phyloP scores from a whole-genome alignment of 2,113 vertebrate species.

The Polypterus bichir region DNA sequence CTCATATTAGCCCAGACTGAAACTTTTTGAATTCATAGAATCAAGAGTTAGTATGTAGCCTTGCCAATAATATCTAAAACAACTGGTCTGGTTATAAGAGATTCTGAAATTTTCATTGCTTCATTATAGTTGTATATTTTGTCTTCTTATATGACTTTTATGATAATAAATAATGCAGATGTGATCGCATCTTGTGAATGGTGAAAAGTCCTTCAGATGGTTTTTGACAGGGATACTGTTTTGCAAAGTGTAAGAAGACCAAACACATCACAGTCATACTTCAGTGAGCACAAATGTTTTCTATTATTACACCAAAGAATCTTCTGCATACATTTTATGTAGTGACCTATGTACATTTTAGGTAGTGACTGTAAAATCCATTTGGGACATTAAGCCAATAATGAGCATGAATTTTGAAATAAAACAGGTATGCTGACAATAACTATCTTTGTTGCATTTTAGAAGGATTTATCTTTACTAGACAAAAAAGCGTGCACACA shows the following conservation, averaged over 20 bases:
- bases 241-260: background rate
- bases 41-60: no score
- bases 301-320: conserved; percentile 23
- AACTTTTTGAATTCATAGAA: no score
- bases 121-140: no score
- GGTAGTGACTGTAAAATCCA: conserved; percentile 41
- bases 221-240: background rate
- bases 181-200: no score
- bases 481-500: conserved; percentile 14
- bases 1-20: no score
- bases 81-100: no score
- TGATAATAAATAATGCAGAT: no score
- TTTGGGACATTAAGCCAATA: conserved; percentile 43
- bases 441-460: conserved; percentile 32
- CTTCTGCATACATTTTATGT: conserved; percentile 16
- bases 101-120: no score
- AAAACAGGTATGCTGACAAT: conserved; percentile 34
- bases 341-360: background rate
- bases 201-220: no score
- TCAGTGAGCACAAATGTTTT: conserved; percentile 28
- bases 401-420: conserved; percentile 40
- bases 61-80: no score
- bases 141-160: no score
- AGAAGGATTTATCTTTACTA: conserved; percentile 28
- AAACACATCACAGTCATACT: background rate